phyloP scores from a whole-genome alignment of 2,113 vertebrate species.

The Nothoprocta pentlandii region DNA sequence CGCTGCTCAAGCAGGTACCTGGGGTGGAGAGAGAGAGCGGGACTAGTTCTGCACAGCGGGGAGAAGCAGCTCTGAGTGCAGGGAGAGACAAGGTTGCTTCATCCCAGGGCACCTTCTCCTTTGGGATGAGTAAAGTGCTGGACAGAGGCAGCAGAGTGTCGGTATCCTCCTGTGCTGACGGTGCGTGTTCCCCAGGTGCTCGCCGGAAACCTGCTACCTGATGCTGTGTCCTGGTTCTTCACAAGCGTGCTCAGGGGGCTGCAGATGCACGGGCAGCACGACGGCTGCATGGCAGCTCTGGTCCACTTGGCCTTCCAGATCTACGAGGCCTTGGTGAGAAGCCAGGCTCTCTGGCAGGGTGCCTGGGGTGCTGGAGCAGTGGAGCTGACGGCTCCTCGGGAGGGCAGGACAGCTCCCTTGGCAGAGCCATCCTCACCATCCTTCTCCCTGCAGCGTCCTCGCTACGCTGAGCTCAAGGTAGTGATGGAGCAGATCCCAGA shows the following conservation, averaged over 20 bases:
- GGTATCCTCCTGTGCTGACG: not conserved
- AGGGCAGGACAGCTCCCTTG: not conserved
- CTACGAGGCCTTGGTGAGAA: conserved; percentile 91
- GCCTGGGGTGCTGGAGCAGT: not conserved
- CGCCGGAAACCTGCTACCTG: conserved; percentile 86
- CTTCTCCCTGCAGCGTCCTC: conserved; percentile 83
- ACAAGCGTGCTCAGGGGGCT: conserved; percentile 90
- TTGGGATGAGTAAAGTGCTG: not conserved
- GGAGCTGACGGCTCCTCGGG: not conserved
- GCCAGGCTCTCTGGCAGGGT: not conserved
- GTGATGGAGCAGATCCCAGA: conserved; percentile 95
- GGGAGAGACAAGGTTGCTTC: not conserved
- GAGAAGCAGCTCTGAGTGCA: not conserved
- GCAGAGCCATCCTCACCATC: not conserved
- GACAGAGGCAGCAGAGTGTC: not conserved
- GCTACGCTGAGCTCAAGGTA: conserved; percentile 86
- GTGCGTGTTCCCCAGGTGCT: conserved; percentile 82
- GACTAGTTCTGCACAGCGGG: not conserved
- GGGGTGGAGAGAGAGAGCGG: not conserved
- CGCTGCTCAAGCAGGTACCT: conserved; percentile 90
- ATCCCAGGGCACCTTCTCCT: not conserved
- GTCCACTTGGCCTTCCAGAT: conserved; percentile 93
- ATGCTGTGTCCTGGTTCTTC: conserved; percentile 93
- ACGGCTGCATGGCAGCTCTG: conserved; percentile 90
- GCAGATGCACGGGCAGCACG: conserved; percentile 93